Conservation (phyloP, 2,888 invertebrate genomes). For the Andrena bicolor region DNA sequence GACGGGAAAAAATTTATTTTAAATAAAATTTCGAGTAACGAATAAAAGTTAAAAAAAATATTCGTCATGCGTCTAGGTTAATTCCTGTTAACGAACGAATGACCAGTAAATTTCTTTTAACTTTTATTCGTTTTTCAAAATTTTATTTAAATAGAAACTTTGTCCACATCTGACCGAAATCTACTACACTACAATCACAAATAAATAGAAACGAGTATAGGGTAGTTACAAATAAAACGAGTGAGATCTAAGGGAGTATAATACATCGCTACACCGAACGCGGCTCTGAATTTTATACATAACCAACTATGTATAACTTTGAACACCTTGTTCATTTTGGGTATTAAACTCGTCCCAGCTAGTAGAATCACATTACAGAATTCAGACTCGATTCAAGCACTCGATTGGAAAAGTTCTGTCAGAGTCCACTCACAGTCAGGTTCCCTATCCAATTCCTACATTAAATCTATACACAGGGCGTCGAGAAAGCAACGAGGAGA, state of each 20-base stretch:
- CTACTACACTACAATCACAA: background rate
- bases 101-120: too few relatives aligned
- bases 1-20: background rate
- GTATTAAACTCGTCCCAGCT: background rate
- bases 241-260: background rate
- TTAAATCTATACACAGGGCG: slow-evolving; percentile 63
- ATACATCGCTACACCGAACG: background rate
- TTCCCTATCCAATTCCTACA: slow-evolving; percentile 47
- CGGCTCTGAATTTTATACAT: slow-evolving; percentile 4
- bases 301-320: background rate
- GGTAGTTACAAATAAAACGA: background rate
- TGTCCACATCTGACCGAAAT: too few relatives aligned
- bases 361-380: background rate
- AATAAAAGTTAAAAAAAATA: too few relatives aligned
- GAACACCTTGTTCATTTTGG: background rate
- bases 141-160: too few relatives aligned
- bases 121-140: too few relatives aligned
- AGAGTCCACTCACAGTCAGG: background rate
- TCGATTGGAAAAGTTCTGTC: slow-evolving; percentile 9
- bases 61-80: too few relatives aligned
- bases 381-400: background rate
- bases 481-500: slow-evolving; percentile 37
- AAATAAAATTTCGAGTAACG: too few relatives aligned
- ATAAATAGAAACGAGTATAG: slow-evolving; percentile 16
- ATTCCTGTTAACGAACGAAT: too few relatives aligned